Evolutionary conservation across 1,140 invertebrate genomes (phyloP), one percentile per base, ranked within the genome.

Genomic region (Acromyrmex charruanus): DNA sequence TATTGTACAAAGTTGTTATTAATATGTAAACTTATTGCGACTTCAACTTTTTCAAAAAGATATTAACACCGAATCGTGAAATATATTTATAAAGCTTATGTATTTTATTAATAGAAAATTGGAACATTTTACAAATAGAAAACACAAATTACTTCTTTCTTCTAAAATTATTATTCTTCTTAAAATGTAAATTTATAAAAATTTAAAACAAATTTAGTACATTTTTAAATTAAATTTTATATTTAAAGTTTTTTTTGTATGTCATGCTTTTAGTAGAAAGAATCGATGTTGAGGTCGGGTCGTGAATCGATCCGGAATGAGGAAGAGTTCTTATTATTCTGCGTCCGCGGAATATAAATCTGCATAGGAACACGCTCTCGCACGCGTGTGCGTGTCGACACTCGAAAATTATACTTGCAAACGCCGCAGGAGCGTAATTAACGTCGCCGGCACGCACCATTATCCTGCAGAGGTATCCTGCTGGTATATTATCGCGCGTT

Each of bases 391-490:
- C 80, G 80, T 84, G 80, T 75, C 80, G 80, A 84, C 80, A 75
- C 69, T 84, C 69, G 69, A 63, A 84, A 84, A 84, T 84, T 84
- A 84, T 84, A 84, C 80, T 84, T 84, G 80, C 80, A 84, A 84
- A 84, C 80, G 69, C 80, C 44, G 80, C 72, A 82, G 80, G 80
- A 82, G 39, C 58, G 69, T 74, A 84, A 84, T 84, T 84, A 84
- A 84, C 80, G 80, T 84, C 80, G 80, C 69, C 28, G 28, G 80
- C 80, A 84, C 80, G 80, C 80, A 84, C 69, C 69, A 75, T 84
- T 84, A 84, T 84, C 55, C 80, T 61, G 39, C 39, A 69, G 80
- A 61, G 68, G 10, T 75, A 75, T 84, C 55, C 55, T 82, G 79
- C 79, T 28, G 55, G 55, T 75, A 63, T 84, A 75, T 84, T 84